Base-by-base conservation (phyloP, 2,888 invertebrate species). In the Ormia ochracea region DNA sequence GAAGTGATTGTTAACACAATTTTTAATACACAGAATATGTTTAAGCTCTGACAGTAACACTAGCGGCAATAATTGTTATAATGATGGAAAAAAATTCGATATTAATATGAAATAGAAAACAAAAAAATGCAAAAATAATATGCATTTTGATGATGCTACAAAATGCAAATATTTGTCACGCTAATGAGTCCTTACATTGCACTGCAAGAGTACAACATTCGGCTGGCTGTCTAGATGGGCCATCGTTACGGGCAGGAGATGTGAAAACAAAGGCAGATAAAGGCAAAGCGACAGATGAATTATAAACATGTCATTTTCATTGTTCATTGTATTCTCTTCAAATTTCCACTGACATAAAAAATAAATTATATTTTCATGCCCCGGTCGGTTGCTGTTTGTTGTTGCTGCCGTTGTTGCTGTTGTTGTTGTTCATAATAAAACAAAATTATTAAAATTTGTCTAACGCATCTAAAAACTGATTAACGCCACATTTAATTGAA, bases 131-230 rank as follows among this genome's bases (percentile, higher is more conserved):
- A 50, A 14, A 19, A 28, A 12, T 63, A 69, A 77, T 73, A 61
- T 59, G 58, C 77, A 70, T 72, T 77, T 59, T 59, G 58, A 59
- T 72, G 65, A 77, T 58, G 56, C 52, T 68, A 56, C 68, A 54
- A 74, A 74, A 74, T 75, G 69, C 69, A 79, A 79, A 79, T 79
- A 79, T 79, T 74, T 75, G 74, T 74, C 79, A 75, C 75, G 56
- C 75, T 79, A 79, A 79, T 79, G 79, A 79, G 70, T 65, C 59
- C 65, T 75, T 65, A 59, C 63, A 70, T 58, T 59, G 43, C 28
- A 65, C 43, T 26, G 43, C 26, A 56, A 54, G 41, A 23, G 36
- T 31, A 26, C 23, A 45, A 9, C 28, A 72, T 19, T 36, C 12
- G 33, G 17, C 6, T 36, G 38, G 26, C 6, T 61, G 59, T n/a